phyloP scores from a whole-genome alignment of 2,888 invertebrate genomes.

The Eupithecia centaureata region DNA sequence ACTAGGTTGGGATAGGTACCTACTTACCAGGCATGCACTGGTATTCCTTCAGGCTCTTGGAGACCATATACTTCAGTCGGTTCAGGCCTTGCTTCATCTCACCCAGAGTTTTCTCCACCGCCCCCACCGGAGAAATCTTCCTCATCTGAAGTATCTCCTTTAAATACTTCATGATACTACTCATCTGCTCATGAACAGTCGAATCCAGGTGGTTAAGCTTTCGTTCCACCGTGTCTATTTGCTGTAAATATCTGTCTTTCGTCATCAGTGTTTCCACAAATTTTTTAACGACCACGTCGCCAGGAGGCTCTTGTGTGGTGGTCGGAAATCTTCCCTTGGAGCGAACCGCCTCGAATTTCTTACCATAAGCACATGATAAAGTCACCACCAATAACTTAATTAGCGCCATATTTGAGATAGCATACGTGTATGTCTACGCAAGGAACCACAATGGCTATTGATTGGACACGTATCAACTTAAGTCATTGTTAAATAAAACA shows the following conservation, averaged over 20 bases:
- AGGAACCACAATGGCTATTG: slow-evolving; percentile 34
- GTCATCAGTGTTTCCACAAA: slow-evolving; percentile 71
- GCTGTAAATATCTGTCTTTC: slow-evolving; percentile 68
- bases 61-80: slow-evolving; percentile 52
- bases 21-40: slow-evolving; percentile 59
- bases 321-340: slow-evolving; percentile 35
- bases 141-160: slow-evolving; percentile 60
- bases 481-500: slow-evolving; percentile 39
- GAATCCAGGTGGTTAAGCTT: slow-evolving; percentile 65
- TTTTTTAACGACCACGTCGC: slow-evolving; percentile 66
- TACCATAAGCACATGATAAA: slow-evolving; percentile 29
- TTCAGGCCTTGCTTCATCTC: slow-evolving; percentile 58
- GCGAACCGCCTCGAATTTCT: slow-evolving; percentile 28
- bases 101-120: slow-evolving; percentile 51
- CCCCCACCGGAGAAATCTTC: slow-evolving; percentile 50
- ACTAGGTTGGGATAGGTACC: not conserved
- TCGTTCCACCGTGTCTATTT: slow-evolving; percentile 66
- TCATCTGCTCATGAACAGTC: slow-evolving; percentile 64
- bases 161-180: slow-evolving; percentile 65
- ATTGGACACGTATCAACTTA: slow-evolving; percentile 28
- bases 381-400: slow-evolving; percentile 32
- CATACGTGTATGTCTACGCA: slow-evolving; percentile 34
- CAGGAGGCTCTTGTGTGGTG: slow-evolving; percentile 46
- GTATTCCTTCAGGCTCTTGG: slow-evolving; percentile 42
- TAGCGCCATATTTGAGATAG: slow-evolving; percentile 45